Evolutionary conservation across 2,797 vertebrate species (phyloP).

Genomic region (Crypturellus tataupa): DNA sequence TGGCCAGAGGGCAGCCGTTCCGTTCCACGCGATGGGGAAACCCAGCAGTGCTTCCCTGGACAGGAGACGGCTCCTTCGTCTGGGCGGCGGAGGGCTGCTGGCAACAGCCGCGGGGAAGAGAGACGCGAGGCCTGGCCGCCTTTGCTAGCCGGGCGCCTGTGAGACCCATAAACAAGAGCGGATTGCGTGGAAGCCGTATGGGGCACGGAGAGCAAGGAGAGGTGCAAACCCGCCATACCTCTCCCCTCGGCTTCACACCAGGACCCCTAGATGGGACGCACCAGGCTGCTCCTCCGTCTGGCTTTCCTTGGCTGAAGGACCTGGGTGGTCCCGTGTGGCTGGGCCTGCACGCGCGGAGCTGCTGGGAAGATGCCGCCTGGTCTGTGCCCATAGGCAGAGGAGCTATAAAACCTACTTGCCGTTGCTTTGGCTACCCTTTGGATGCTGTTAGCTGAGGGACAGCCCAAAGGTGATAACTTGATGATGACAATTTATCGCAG

Average conservation of each 20-base stretch:
- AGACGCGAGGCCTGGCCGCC: not conserved
- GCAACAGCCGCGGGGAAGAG: rapidly evolving
- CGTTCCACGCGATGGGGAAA: not conserved
- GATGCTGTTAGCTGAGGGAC: not conserved
- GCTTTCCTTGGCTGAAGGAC: not conserved
- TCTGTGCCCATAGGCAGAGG: not conserved
- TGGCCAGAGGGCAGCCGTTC: slow-evolving; percentile 24
- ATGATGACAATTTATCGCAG: slow-evolving; percentile 32
- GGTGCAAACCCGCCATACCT: not conserved
- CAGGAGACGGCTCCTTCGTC: not conserved
- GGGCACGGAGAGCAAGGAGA: not conserved
- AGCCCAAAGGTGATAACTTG: not conserved
- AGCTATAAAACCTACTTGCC: not conserved
- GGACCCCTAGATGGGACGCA: no score
- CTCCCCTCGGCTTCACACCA: not conserved
- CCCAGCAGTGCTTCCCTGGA: not conserved
- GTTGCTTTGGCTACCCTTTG: not conserved
- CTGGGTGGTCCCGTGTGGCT: not conserved
- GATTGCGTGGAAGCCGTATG: not conserved
- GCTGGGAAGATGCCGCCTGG: not conserved
- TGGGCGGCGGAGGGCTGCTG: not conserved
- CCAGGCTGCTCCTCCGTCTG: not conserved
- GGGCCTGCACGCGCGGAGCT: rapidly evolving
- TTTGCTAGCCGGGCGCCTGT: rapidly evolving
- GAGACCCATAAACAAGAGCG: rapidly evolving